Evolutionary conservation across 2,888 invertebrate genomes (phyloP), one percentile per base, ranked within the genome.

Genomic region (Suillia variegata): DNA sequence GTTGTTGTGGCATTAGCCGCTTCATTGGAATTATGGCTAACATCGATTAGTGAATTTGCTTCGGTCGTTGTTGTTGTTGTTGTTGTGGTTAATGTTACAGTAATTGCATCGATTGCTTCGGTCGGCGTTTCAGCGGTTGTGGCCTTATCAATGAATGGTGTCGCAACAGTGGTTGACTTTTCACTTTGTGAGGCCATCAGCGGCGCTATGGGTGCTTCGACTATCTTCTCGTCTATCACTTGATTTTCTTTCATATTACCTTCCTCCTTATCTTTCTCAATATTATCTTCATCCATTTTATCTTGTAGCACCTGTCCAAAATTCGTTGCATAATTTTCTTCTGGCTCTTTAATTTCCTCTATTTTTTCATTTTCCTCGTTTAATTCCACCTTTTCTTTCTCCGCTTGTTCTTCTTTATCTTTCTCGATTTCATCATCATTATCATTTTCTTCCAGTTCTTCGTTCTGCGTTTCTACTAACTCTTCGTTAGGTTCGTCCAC

Each of bases 361-460:
- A 18, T 13, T 48, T 1, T 31, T 34, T 31, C 52, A 33, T 34
- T 38, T 18, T 55, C 58, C 6, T 13, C 26, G 17, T 45, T 47
- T 22, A 1, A 12, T 24, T 51, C 53, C 17, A 12, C 53, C 31
- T 13, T 47, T 18, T 45, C 54, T 12, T 8, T 47, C 5, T 54
- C 45, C 22, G 4, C 18, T 45, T 26, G 2, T 13, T 42, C 47
- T 24, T 54, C 47, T 4, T 22, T n/a, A n/a, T 24, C 26, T n/a
- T 8, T 26, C 50, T 24, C 24, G 38, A 5, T 13, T 38, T 38
- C n/a, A n/a, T 48, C 20, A 20, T 4, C 13, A n/a, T 63, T 21
- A 38, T 52, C 48, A 62, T 63, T 34, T 52, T 66, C 12, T 38
- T 63, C 47, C 33, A 51, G 8, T 8, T 54, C 18, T 42, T 56